These are phyloP conservation scores for Amblyjoppa proteus DNA, from an alignment of 2,888 invertebrate species.

Conservation along the genomic window DNA sequence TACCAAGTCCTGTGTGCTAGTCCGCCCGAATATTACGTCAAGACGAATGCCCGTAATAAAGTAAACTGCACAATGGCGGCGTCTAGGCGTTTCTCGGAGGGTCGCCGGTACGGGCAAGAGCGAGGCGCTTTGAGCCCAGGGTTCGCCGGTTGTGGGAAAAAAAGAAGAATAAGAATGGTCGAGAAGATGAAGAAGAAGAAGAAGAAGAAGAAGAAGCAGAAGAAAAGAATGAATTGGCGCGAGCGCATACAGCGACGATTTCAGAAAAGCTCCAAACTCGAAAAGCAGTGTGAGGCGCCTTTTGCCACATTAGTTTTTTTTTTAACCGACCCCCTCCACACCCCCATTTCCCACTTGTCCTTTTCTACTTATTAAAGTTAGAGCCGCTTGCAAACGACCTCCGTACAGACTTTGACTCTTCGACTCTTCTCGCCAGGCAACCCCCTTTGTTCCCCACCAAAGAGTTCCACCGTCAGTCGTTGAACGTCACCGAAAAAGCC, in stretches of 20 bases:
- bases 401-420: slow-evolving; percentile 36
- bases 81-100: slow-evolving; percentile 64
- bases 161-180: slow-evolving; percentile 28
- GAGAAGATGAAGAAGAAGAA: slow-evolving; percentile 16
- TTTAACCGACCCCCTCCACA: neutral
- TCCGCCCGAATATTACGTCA: slow-evolving; percentile 77
- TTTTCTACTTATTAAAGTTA: slow-evolving; percentile 1
- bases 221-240: slow-evolving; percentile 40
- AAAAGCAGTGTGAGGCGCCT: slow-evolving; percentile 22
- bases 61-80: slow-evolving; percentile 79
- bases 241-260: slow-evolving; percentile 38
- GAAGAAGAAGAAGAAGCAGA: slow-evolving; percentile 8
- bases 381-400: slow-evolving; percentile 15
- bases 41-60: slow-evolving; percentile 81
- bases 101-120: slow-evolving; percentile 45
- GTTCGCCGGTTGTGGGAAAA: slow-evolving; percentile 49
- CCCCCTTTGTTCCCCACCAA: neutral
- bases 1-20: slow-evolving; percentile 37
- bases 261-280: slow-evolving; percentile 51
- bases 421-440: slow-evolving; percentile 24
- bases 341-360: neutral
- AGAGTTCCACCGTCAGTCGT: slow-evolving; percentile 12
- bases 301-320: slow-evolving; percentile 9
- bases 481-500: slow-evolving; percentile 26
- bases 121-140: slow-evolving; percentile 49